Evolutionary conservation across 1,140 invertebrate species (phyloP), one percentile per base, ranked within the genome.

Genomic region (Calliphora vicina): DNA sequence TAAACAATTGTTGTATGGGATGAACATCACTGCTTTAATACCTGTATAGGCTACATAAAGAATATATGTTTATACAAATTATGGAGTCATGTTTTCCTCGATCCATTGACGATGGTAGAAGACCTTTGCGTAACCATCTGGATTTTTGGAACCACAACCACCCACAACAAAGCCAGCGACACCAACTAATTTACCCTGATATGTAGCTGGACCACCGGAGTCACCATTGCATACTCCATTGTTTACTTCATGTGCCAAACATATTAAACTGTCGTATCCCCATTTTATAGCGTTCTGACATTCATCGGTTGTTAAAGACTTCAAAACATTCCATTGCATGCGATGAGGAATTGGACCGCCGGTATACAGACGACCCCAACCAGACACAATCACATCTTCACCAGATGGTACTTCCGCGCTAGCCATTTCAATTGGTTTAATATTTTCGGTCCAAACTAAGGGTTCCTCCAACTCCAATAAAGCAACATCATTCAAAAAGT

Each of bases 41-140:
- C n/a, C n/a, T n/a, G n/a, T n/a, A n/a, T n/a, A n/a, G n/a, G n/a
- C 29, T 2, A 35, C 2, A 8, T 35, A 8, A 4, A 35, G 2
- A 35, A 35, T 35, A 35, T 35, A 35, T 35, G 8, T 35, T 35
- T 35, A 42, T n/a, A 6, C 2, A 17, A 50, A 50, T n/a, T 15
- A 50, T 76, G 13, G 5, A 35, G 29, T 6, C 81, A 82, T 42
- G 45, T 82, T 61, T 45, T 35, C 72, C 23, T 12, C 20, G 27
- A 93, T 91, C 92, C 92, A 93, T 1, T 91, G 83, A 0, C 83
- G 78, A 82, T 92, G 92, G 26, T 89, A 84, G 17, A 86, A 86
- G 0, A 93, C 86, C 84, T 90, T 91, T 5, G 92, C 91, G 76
- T 91, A 94, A 23, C 94, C 93, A 84, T 94, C 93, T 9, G 93